These are phyloP conservation scores for Chrysocyon brachyurus DNA, from an alignment of 2,797 vertebrate genomes.

Conservation along the genomic window DNA sequence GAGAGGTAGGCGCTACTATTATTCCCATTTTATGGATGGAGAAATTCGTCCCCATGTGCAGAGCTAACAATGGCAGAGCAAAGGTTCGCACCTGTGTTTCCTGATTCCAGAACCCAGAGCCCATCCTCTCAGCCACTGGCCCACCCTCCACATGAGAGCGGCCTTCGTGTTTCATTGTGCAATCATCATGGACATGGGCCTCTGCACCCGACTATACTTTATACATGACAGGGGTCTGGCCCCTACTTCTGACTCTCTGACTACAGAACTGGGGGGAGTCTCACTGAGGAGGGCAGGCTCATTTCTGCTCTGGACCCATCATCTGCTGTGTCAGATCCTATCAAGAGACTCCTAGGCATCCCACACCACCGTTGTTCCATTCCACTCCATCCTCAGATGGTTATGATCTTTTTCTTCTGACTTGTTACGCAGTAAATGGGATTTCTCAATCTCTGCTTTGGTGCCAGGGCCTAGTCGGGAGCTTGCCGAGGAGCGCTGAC, in stretches of 20 bases:
- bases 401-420: neutral
- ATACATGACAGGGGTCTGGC: neutral
- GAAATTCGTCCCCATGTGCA: neutral
- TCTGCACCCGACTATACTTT: neutral
- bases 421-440: neutral
- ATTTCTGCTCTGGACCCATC: neutral
- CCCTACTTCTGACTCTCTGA: neutral
- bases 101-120: neutral
- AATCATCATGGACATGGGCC: neutral
- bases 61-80: neutral
- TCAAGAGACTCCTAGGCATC: neutral
- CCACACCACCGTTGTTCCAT: neutral
- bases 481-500: neutral
- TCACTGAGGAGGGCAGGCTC: neutral
- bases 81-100: neutral
- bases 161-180: neutral
- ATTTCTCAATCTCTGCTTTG: neutral
- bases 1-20: neutral
- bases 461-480: neutral
- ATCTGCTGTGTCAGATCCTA: neutral
- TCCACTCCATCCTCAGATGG: neutral
- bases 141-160: neutral
- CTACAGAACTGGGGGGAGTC: neutral
- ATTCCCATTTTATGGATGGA: neutral
- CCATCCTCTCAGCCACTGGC: neutral